Percentiles rank a stretch among this genome's conserved stretches.
phyloP scores from a whole-genome alignment of 2,888 invertebrate species.

The Halictus quadricinctus region DNA sequence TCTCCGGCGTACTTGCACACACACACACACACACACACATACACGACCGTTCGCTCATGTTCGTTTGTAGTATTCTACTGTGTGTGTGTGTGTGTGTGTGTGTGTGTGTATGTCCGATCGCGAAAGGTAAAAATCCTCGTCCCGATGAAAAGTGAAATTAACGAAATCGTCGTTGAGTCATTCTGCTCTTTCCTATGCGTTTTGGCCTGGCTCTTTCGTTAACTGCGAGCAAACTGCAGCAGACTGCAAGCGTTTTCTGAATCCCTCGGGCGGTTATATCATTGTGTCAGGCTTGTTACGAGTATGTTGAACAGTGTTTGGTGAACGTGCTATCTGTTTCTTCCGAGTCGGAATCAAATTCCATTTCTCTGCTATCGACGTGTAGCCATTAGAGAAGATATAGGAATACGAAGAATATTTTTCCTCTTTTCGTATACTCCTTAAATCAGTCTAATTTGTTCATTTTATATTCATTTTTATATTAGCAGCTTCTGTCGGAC shows the following conservation, averaged over 20 bases:
- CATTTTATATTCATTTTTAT: no score
- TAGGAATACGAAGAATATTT: neutral
- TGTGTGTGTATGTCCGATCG: slow-evolving; percentile 10
- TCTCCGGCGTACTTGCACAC: slow-evolving; percentile 10
- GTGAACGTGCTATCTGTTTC: no score
- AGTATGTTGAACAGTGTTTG: no score
- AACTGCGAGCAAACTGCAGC: neutral
- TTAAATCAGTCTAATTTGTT: no score
- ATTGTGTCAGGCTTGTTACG: no score
- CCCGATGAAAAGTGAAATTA: slow-evolving; percentile 58
- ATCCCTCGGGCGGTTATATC: no score
- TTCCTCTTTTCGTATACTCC: neutral
- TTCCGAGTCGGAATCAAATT: no score
- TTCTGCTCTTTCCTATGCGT: slow-evolving; percentile 1
- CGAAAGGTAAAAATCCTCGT: slow-evolving; percentile 31
- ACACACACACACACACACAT: neutral
- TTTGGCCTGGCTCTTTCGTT: neutral
- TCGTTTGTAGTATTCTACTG: neutral
- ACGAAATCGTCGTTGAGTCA: slow-evolving; percentile 33
- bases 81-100: no score
- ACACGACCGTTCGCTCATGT: neutral
- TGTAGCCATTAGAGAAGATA: neutral
- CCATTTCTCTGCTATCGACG: no score
- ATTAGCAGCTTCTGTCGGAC: no score
- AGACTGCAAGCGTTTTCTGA: neutral